Percentiles rank a stretch among this genome's conserved stretches.
These are phyloP conservation scores for Myripristis jacobus DNA, from an alignment of 2,797 vertebrate species.

Conservation along the genomic window DNA sequence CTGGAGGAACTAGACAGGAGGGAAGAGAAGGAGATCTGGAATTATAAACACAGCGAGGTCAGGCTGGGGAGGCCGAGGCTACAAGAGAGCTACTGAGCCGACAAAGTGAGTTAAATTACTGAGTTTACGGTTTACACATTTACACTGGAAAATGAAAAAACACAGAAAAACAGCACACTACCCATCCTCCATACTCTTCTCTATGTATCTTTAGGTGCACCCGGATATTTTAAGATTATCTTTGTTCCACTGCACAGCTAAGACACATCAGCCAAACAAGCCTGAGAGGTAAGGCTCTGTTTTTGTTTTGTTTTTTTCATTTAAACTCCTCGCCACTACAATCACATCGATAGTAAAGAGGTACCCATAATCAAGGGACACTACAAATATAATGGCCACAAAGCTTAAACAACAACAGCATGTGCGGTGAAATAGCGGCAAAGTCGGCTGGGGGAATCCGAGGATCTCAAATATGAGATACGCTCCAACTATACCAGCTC, in stretches of 20 bases:
- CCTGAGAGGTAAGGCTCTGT: neutral
- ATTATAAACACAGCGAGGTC: constrained; percentile 64
- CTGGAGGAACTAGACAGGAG: constrained; percentile 9
- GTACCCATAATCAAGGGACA: too few relatives aligned
- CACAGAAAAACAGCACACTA: neutral
- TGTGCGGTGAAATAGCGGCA: too few relatives aligned
- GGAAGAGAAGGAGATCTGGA: constrained; percentile 39
- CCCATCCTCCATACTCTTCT: neutral
- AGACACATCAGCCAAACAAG: neutral
- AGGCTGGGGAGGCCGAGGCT: constrained; percentile 18
- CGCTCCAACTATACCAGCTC: too few relatives aligned
- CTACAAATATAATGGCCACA: too few relatives aligned
- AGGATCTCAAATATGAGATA: too few relatives aligned
- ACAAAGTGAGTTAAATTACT: constrained; percentile 3
- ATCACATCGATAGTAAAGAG: too few relatives aligned
- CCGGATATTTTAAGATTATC: neutral
- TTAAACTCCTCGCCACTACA: too few relatives aligned
- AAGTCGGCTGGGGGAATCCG: too few relatives aligned
- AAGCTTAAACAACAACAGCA: too few relatives aligned
- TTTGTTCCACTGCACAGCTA: neutral
- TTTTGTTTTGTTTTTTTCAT: too few relatives aligned
- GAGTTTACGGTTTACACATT: neutral
- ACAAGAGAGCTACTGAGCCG: constrained; percentile 17
- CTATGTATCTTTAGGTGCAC: neutral
- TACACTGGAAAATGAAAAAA: neutral